A percentile compares a stretch with the other conserved stretches of the same genome.
phyloP scores from a whole-genome alignment of 2,888 invertebrate genomes.

The Allolobophora icterica region DNA sequence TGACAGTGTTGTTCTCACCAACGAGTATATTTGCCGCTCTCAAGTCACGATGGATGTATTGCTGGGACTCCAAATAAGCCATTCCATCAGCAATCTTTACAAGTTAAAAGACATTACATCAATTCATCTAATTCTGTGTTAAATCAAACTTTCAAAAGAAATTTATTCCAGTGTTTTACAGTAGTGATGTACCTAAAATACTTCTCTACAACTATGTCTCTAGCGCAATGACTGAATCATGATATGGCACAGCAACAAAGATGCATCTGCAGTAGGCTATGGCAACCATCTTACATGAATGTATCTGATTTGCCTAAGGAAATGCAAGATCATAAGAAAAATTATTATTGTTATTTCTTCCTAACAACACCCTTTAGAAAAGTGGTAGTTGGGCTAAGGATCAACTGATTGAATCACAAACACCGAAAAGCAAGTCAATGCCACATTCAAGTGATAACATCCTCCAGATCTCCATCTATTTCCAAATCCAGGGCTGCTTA shows the following conservation, averaged over 20 bases:
- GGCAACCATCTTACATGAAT: no score
- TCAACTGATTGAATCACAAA: no score
- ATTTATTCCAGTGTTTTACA: background rate
- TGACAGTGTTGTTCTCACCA: constrained; percentile 61
- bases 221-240: background rate
- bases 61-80: constrained; percentile 62
- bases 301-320: no score
- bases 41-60: constrained; percentile 64
- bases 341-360: no score
- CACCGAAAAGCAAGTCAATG: no score
- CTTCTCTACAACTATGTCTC: background rate
- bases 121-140: background rate
- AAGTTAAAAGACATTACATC: background rate
- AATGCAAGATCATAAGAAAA: no score
- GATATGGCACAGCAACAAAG: background rate
- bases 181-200: background rate
- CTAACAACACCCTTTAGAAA: no score
- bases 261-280: background rate
- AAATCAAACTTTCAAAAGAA: background rate
- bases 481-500: no score
- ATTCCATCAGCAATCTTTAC: constrained; percentile 64
- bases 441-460: no score
- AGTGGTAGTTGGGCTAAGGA: no score
- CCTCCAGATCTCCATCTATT: no score
- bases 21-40: constrained; percentile 65